Evolutionary conservation across 2,113 vertebrate genomes (phyloP).

Genomic region (Copsychus sechellarum): DNA sequence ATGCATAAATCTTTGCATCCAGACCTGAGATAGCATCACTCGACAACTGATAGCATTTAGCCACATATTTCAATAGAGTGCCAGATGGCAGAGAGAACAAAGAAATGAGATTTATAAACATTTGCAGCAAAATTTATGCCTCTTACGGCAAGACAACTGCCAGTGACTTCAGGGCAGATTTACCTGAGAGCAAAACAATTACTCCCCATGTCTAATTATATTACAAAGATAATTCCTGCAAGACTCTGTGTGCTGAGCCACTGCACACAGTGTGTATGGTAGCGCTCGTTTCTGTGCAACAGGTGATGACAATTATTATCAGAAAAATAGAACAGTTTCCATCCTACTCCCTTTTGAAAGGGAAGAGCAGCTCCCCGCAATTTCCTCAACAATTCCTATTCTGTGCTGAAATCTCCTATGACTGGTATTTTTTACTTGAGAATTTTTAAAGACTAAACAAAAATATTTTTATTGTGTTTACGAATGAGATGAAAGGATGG

Average conservation of each 20-base stretch:
- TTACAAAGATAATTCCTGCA: not conserved
- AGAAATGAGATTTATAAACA: not conserved
- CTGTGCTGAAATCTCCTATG: not conserved
- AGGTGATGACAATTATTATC: not conserved
- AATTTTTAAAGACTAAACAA: not conserved
- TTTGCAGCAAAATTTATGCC: not conserved
- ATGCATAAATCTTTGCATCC: constrained; percentile 32
- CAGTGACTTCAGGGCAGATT: not conserved
- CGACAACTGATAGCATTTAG: not conserved
- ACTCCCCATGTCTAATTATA: not conserved
- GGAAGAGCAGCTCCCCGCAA: not conserved
- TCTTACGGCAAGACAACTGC: not conserved
- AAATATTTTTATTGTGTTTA: not conserved
- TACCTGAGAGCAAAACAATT: not conserved
- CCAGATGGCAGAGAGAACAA: constrained; percentile 47
- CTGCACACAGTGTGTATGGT: not conserved
- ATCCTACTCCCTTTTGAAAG: not conserved
- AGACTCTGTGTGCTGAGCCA: not conserved
- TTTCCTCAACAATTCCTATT: not conserved
- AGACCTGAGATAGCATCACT: constrained; percentile 27
- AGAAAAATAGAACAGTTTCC: not conserved
- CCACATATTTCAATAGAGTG: not conserved
- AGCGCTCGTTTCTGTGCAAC: not conserved
- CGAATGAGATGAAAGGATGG: not conserved
- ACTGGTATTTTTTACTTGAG: not conserved